A percentile compares a stretch with the other conserved stretches of the same genome.
phyloP scores from a whole-genome alignment of 2,113 vertebrate species.

The Macrotis lagotis region DNA sequence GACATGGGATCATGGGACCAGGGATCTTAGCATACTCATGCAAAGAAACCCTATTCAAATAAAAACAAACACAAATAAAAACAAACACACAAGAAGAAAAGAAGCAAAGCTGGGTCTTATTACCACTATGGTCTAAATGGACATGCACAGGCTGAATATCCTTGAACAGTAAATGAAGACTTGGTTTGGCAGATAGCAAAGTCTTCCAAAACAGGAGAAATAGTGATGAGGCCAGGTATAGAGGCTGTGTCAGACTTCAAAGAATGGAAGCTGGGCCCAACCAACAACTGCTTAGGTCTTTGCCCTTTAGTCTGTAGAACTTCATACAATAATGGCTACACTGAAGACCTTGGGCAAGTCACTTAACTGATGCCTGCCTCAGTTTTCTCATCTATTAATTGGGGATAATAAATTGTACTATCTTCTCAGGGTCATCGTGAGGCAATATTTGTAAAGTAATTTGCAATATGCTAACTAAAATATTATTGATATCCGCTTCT shows the following conservation, averaged over 20 bases:
- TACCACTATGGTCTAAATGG: neutral
- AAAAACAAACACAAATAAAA: neutral
- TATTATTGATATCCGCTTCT: too few species aligned
- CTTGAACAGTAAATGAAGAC: neutral
- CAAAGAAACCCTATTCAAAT: neutral
- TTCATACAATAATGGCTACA: neutral
- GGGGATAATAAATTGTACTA: too few species aligned
- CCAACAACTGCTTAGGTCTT: neutral
- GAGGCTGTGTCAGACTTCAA: neutral
- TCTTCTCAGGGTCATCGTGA: too few species aligned
- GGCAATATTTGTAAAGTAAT: too few species aligned
- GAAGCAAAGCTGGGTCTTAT: neutral
- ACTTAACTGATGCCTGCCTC: neutral
- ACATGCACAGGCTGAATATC: neutral
- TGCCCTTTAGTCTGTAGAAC: neutral
- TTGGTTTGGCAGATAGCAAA: neutral
- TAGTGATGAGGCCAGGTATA: neutral
- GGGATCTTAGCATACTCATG: neutral
- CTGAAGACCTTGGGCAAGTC: neutral
- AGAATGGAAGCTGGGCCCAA: neutral
- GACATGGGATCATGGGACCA: neutral
- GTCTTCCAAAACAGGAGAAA: neutral
- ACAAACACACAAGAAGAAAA: neutral
- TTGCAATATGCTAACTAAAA: too few species aligned
- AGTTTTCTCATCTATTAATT: too few species aligned